Base-by-base conservation (phyloP, 1,140 invertebrate species). In the Mesaphorura yosii region DNA sequence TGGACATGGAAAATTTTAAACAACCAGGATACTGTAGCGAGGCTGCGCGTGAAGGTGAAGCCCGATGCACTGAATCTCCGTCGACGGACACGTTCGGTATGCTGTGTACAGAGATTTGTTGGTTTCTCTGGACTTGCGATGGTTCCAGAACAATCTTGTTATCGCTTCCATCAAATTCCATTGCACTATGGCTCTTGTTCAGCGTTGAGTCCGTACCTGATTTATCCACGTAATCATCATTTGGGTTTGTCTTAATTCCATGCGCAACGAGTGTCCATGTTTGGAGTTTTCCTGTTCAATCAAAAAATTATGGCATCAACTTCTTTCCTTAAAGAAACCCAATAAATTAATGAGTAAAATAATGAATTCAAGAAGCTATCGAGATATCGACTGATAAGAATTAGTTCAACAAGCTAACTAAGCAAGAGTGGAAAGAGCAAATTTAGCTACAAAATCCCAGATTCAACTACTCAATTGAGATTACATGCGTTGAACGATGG, bases 211-310 rank as follows among this genome's bases (percentile, higher is more conserved):
- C 40, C 12, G 45, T 28, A 27, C 17, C 38, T n/a, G 10, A 26
- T 29, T 19, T 15, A 17, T 19, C 25, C 20, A 40, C 26, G 23
- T 26, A 39, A 25, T 12, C 20, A 19, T 52, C 60, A 48, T 62
- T 62, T 39, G 60, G 54, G 47, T 59, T 44, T 17, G 31, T 29
- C 19, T 27, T 37, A 27, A 58, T 57, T 17, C 61, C 61, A 48
- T 63, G 61, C 12, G 57, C 51, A 12, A 63, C 47, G 2, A 63
- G 34, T 12, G 57, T 31, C 61, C 61, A 63, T 17, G 57, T 63
- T 57, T 58, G 55, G 5, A 57, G 38, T 49, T 56, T 55, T 6
- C 57, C 60, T 62, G 45, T 17, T 55, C 48, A 25, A 34, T 27
- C 17, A 53, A 53, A 41, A 20, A 57, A 38, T 41, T 46, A 42